Conservation (phyloP, 2,797 vertebrate species). For the Hemibagrus guttatus region DNA sequence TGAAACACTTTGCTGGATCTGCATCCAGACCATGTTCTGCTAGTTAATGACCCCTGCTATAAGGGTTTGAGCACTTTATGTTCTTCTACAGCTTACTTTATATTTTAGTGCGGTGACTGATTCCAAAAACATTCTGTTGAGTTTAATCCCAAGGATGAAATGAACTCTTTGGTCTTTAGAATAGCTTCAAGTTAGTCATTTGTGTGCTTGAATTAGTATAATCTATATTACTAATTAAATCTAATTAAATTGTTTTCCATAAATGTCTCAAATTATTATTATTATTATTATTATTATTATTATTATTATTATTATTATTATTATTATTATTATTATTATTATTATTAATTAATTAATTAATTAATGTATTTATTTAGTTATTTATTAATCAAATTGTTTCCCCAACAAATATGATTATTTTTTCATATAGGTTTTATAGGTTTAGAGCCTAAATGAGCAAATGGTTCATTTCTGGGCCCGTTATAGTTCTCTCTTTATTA, state of each 20-base stretch:
- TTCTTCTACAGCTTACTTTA: background rate
- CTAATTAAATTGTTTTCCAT: background rate
- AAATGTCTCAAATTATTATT: background rate
- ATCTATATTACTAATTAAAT: background rate
- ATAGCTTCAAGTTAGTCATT: background rate
- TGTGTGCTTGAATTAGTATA: background rate
- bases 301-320: no score
- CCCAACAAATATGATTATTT: no score
- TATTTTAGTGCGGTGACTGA: background rate
- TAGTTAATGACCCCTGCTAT: background rate
- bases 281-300: background rate
- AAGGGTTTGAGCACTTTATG: conserved; percentile 14
- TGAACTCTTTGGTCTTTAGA: background rate
- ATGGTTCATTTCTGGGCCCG: background rate
- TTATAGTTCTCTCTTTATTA: background rate
- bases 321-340: no score
- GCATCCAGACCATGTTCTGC: conserved; percentile 3
- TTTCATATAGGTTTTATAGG: background rate
- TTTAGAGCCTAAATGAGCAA: background rate
- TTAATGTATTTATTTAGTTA: no score
- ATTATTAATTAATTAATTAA: no score
- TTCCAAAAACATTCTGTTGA: background rate
- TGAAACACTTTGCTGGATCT: background rate
- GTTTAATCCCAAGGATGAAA: no score
- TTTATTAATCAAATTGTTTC: no score